Percentiles rank a stretch among this genome's conserved stretches.
These are phyloP conservation scores for Euglossa dilemma DNA, from an alignment of 1,140 invertebrate species.

Conservation along the genomic window DNA sequence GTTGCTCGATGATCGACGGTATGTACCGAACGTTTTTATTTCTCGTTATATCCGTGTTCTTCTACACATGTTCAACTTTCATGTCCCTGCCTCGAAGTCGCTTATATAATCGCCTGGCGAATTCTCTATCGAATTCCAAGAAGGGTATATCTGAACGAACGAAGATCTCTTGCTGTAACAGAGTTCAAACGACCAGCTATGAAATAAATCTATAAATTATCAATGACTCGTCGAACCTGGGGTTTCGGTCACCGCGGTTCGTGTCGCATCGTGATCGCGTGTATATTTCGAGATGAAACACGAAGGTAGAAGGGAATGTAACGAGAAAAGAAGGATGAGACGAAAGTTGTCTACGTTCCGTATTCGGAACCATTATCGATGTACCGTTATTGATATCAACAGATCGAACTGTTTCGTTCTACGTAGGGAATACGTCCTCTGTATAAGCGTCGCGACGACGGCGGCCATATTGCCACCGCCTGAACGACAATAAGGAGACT, in stretches of 20 bases:
- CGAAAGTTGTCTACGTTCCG: neutral
- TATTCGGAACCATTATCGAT: neutral
- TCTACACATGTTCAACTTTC: neutral
- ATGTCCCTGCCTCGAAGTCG: neutral
- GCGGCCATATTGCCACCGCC: neutral
- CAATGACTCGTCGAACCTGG: neutral
- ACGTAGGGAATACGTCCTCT: neutral
- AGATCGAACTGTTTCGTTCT: neutral
- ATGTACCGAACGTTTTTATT: neutral
- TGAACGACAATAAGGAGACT: constrained; percentile 24
- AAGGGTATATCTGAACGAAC: neutral
- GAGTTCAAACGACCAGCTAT: neutral
- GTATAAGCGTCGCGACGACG: neutral
- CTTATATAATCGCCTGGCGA: neutral
- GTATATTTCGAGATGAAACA: neutral
- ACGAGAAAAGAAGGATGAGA: neutral
- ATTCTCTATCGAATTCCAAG: neutral
- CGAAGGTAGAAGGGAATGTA: constrained; percentile 10
- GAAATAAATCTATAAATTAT: neutral
- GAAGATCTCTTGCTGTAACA: neutral
- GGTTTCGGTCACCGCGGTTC: neutral
- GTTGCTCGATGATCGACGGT: neutral
- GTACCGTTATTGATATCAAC: neutral
- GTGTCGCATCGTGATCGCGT: neutral
- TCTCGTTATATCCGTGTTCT: too few relatives aligned